Conservation (phyloP, 2,797 vertebrate genomes). For the Miichthys miiuy region DNA sequence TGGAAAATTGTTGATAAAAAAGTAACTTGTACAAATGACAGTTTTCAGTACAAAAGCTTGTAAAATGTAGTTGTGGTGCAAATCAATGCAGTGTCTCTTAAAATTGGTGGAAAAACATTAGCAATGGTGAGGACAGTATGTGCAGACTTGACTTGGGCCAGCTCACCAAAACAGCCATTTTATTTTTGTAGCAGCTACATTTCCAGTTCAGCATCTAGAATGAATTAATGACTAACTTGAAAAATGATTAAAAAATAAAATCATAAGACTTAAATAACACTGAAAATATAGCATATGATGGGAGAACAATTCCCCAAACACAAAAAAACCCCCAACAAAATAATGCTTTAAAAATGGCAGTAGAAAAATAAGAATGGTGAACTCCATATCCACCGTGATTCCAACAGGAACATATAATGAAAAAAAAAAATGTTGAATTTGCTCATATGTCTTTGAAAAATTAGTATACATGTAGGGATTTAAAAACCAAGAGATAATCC, state of each 20-base stretch:
- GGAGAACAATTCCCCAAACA: slow-evolving; percentile 50
- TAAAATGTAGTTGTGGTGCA: slow-evolving; percentile 85
- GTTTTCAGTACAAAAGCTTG: slow-evolving; percentile 87
- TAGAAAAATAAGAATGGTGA: slow-evolving; percentile 80
- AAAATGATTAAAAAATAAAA: slow-evolving; percentile 58
- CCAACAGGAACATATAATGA: slow-evolving; percentile 57
- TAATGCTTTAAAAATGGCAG: slow-evolving; percentile 65
- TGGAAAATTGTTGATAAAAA: slow-evolving; percentile 80
- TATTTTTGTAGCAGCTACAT: slow-evolving; percentile 84
- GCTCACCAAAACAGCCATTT: slow-evolving; percentile 79
- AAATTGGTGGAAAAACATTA: slow-evolving; percentile 69
- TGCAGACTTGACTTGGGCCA: slow-evolving; percentile 78
- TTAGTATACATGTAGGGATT: slow-evolving; percentile 80
- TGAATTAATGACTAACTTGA: slow-evolving; percentile 50
- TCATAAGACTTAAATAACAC: slow-evolving; percentile 82
- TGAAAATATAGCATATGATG: slow-evolving; percentile 70
- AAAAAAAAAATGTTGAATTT: slow-evolving; percentile 83
- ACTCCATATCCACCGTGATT: slow-evolving; percentile 57
- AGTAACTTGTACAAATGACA: slow-evolving; percentile 87
- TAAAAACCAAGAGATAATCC: slow-evolving; percentile 86
- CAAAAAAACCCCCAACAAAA: slow-evolving; percentile 17
- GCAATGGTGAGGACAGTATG: slow-evolving; percentile 73
- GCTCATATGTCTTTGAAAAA: slow-evolving; percentile 87
- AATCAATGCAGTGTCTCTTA: slow-evolving; percentile 78
- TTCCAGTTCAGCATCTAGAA: slow-evolving; percentile 84